Conservation (phyloP, 2,888 invertebrate genomes). For the Oscheius onirici region DNA sequence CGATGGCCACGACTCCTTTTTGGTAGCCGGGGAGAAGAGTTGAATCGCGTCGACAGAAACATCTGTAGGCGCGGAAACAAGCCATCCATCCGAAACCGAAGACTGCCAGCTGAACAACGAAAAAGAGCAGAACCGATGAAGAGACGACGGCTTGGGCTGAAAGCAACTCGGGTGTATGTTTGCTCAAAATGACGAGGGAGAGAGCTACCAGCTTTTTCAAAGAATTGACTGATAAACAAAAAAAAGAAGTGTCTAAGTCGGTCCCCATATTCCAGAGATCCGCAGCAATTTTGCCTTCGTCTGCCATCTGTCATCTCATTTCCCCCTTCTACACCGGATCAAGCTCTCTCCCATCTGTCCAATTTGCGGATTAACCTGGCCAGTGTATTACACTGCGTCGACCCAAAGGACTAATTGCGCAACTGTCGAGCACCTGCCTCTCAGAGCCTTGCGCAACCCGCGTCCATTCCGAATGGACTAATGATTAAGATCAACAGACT, state of each 20-base stretch:
- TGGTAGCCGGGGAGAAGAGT: constrained; percentile 43
- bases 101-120: constrained; percentile 21
- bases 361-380: constrained; percentile 25
- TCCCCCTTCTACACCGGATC: no score
- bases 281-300: no score
- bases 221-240: neutral
- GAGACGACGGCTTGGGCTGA: constrained; percentile 42
- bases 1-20: constrained; percentile 37
- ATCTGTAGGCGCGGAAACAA: constrained; percentile 33
- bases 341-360: neutral
- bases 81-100: constrained; percentile 37
- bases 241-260: no score
- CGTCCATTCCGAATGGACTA: neutral
- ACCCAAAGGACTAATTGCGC: constrained; percentile 23
- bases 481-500: constrained; percentile 15
- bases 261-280: no score
- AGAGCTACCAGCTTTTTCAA: neutral
- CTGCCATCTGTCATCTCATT: constrained; percentile 1
- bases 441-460: neutral
- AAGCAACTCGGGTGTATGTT: neutral
- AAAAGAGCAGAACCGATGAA: constrained; percentile 28
- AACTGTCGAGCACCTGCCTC: constrained; percentile 12
- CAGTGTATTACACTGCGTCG: constrained; percentile 10
- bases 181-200: neutral
- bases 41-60: constrained; percentile 33